Percentiles rank a stretch among this genome's conserved stretches.
Conservation (phyloP, 1,140 invertebrate species). For the Tribolium castaneum region DNA sequence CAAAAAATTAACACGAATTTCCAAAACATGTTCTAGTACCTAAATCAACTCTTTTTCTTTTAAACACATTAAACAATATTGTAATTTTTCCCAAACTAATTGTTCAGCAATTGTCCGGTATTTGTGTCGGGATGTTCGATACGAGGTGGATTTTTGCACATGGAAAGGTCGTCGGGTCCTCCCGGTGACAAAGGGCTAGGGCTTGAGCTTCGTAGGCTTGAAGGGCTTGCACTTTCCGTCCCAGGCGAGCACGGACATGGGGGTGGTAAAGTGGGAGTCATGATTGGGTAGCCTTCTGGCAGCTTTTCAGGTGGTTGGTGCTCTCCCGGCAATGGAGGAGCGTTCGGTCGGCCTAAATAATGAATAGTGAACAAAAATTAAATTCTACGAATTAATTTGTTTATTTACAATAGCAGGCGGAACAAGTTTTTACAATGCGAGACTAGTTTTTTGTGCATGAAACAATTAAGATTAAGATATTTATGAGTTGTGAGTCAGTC, state of each 20-base stretch:
- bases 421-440: too few species aligned
- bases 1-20: neutral
- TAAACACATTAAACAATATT: neutral
- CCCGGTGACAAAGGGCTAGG: constrained; percentile 57
- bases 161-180: constrained; percentile 60
- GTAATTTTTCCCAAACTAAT: neutral
- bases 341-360: constrained; percentile 52
- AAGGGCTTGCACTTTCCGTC: constrained; percentile 51
- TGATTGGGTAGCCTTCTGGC: constrained; percentile 48
- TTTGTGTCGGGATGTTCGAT: neutral
- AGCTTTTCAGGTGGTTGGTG: constrained; percentile 50
- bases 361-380: neutral
- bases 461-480: neutral
- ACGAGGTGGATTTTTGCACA: constrained; percentile 50
- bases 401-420: neutral
- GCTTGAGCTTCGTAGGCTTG: constrained; percentile 57
- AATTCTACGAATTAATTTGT: neutral
- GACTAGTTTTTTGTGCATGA: neutral
- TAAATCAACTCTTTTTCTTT: neutral
- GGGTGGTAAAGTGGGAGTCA: constrained; percentile 47
- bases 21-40: too few species aligned
- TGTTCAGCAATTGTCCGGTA: neutral
- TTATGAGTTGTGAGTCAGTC: neutral
- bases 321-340: constrained; percentile 46
- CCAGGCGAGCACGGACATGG: constrained; percentile 58